Percentiles rank a stretch among this genome's conserved stretches.
Conservation (phyloP, 2,888 invertebrate species). For the Amphipoea oculea region DNA sequence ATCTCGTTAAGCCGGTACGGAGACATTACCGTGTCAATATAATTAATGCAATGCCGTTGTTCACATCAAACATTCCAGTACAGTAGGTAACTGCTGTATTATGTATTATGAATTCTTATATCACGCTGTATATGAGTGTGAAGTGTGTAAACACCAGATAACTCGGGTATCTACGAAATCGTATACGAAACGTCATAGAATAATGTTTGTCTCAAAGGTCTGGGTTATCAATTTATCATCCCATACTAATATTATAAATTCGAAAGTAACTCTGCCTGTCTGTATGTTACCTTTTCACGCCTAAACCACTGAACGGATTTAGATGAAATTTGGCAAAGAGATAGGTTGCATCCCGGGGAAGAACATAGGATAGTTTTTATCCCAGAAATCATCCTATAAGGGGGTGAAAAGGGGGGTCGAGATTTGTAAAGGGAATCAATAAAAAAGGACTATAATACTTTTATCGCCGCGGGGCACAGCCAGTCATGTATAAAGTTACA, state of each 20-base stretch:
- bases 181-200: conserved; percentile 51
- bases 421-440: no score
- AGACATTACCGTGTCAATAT: conserved; percentile 59
- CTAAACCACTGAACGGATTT: no score
- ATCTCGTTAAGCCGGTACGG: conserved; percentile 45
- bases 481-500: conserved; percentile 15
- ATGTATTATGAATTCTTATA: conserved; percentile 31
- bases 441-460: no score
- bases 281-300: no score
- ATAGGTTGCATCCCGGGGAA: no score
- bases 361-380: no score
- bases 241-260: no score
- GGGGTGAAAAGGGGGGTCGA: no score
- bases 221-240: conserved; percentile 70
- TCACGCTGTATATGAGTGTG: conserved; percentile 53
- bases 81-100: conserved; percentile 5
- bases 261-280: no score
- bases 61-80: conserved; percentile 54
- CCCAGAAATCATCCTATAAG: no score
- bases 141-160: conserved; percentile 62
- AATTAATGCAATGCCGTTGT: conserved; percentile 60
- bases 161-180: conserved; percentile 60
- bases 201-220: conserved; percentile 64
- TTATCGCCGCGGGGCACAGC: no score
- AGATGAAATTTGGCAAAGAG: no score